Evolutionary conservation across 2,113 vertebrate genomes (phyloP).

Genomic region (Erythrolamprus reginae): DNA sequence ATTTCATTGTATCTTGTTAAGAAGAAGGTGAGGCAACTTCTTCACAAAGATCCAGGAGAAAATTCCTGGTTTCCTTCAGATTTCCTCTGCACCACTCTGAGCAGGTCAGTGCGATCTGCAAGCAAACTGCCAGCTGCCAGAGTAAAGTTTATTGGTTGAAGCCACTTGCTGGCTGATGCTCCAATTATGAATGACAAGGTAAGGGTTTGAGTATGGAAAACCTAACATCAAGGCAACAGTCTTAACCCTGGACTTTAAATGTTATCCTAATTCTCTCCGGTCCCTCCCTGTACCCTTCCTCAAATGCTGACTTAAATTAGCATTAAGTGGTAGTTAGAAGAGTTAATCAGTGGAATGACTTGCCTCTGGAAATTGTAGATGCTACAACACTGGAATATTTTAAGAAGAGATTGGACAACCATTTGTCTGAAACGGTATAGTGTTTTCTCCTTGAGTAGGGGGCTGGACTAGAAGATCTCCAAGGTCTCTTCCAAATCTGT

Average conservation of each 20-base stretch:
- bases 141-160: neutral
- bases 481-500: neutral
- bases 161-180: neutral
- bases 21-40: neutral
- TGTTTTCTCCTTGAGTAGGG: neutral
- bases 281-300: neutral
- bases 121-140: neutral
- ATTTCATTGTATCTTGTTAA: neutral
- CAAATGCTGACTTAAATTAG: neutral
- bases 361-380: neutral
- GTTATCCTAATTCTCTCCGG: no score
- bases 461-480: neutral
- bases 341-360: neutral
- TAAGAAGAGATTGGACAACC: neutral
- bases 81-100: neutral
- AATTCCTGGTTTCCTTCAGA: neutral
- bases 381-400: neutral
- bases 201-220: neutral
- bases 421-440: neutral
- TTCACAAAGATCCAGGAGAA: neutral
- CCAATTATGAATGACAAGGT: constrained; percentile 12
- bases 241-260: neutral
- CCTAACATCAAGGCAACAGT: neutral
- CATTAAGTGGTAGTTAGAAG: neutral
- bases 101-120: neutral